These are phyloP conservation scores for Microplitis mediator DNA, from an alignment of 1,140 invertebrate genomes.

Conservation along the genomic window DNA sequence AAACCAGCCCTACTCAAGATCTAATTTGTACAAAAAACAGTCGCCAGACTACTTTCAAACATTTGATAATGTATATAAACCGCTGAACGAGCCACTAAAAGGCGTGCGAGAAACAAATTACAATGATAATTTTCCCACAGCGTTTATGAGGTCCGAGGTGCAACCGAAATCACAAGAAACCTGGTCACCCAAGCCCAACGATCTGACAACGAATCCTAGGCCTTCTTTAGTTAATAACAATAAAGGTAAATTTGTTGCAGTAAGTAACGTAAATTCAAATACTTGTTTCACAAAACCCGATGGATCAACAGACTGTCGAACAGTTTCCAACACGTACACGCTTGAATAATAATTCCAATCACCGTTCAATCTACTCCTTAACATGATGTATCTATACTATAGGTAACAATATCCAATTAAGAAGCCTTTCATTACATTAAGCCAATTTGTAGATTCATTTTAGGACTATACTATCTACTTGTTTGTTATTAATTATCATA, in stretches of 20 bases:
- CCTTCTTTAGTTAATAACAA: neutral
- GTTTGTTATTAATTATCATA: neutral
- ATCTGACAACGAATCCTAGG: too few species aligned
- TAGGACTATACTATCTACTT: neutral
- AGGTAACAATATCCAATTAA: slow-evolving; percentile 4
- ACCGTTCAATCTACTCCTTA: neutral
- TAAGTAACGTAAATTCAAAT: slow-evolving; percentile 11
- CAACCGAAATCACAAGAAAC: too few species aligned
- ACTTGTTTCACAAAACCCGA: slow-evolving; percentile 25
- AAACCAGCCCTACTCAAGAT: neutral
- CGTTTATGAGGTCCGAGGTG: too few species aligned
- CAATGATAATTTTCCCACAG: too few species aligned
- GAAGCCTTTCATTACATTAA: neutral
- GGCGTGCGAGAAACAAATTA: neutral
- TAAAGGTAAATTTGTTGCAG: neutral
- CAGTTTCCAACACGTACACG: neutral
- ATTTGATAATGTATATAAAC: too few species aligned
- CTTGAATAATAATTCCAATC: neutral
- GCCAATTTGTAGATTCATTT: neutral
- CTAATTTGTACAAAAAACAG: too few species aligned
- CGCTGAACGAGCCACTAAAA: too few species aligned
- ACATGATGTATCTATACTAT: neutral
- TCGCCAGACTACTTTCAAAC: too few species aligned
- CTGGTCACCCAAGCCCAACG: too few species aligned
- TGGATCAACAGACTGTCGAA: slow-evolving; percentile 19